These are phyloP conservation scores for Muraenolepis orangiensis DNA, from an alignment of 2,797 vertebrate genomes.

Conservation along the genomic window DNA sequence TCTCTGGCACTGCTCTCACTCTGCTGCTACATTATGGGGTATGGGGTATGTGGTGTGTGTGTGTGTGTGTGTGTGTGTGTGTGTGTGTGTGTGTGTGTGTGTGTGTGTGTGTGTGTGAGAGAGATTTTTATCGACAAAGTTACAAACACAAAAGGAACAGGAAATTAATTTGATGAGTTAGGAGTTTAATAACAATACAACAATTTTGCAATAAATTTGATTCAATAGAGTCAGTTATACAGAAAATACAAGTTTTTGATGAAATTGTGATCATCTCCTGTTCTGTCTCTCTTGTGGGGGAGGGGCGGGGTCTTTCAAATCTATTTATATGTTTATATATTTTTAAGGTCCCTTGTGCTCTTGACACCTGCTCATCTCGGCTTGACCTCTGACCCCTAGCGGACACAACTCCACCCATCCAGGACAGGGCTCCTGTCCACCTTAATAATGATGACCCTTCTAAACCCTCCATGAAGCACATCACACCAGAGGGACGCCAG, in stretches of 20 bases:
- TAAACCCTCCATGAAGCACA: neutral
- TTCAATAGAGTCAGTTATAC: too few relatives aligned
- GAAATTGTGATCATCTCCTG: neutral
- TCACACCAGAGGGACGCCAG: neutral
- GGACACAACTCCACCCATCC: neutral
- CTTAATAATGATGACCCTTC: neutral
- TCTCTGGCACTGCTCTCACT: neutral
- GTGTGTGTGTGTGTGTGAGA: neutral
- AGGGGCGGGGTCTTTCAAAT: neutral
- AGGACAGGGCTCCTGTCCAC: neutral
- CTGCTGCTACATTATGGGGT: neutral
- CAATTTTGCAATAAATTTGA: too few relatives aligned
- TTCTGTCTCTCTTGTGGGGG: neutral
- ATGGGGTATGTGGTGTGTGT: neutral
- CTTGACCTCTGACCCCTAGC: neutral
- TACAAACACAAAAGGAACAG: neutral
- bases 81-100: neutral
- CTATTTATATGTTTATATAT: constrained; percentile 18
- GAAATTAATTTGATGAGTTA: too few relatives aligned
- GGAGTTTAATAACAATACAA: neutral
- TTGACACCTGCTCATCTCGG: constrained; percentile 46
- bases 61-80: neutral
- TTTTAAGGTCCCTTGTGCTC: constrained; percentile 25
- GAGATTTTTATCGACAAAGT: too few relatives aligned
- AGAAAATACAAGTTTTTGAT: neutral